Conservation (phyloP, 1,140 invertebrate species). For the Andricus grossulariae region DNA sequence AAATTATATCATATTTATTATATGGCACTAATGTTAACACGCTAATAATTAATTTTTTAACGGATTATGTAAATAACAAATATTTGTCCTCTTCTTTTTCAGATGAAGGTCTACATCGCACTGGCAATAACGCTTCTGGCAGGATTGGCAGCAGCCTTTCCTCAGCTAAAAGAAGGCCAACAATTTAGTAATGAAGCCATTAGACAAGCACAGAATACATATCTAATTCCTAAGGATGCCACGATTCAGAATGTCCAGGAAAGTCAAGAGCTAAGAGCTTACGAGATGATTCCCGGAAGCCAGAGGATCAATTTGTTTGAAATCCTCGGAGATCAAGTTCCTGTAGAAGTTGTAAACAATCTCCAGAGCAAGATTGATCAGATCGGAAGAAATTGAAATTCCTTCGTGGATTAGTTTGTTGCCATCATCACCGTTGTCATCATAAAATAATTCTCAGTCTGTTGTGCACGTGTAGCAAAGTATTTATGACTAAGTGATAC, state of each 20-base stretch:
- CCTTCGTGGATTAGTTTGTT: neutral
- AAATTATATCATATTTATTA: too few species aligned
- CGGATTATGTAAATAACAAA: neutral
- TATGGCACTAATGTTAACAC: too few species aligned
- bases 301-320: conserved; percentile 88
- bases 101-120: conserved; percentile 65
- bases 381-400: conserved; percentile 80
- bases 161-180: conserved; percentile 84
- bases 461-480: conserved; percentile 38
- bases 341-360: conserved; percentile 88
- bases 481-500: conserved; percentile 2
- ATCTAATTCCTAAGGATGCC: conserved; percentile 89
- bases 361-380: conserved; percentile 88
- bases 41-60: too few species aligned
- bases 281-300: conserved; percentile 88
- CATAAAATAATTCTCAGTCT: conserved; percentile 18
- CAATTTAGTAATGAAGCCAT: conserved; percentile 90
- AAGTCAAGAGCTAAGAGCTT: conserved; percentile 88
- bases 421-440: conserved; percentile 14
- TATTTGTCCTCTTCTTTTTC: conserved; percentile 35
- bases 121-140: conserved; percentile 73
- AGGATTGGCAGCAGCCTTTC: conserved; percentile 76
- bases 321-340: conserved; percentile 88
- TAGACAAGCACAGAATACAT: conserved; percentile 88
- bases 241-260: conserved; percentile 90